phyloP scores from a whole-genome alignment of 2,888 invertebrate genomes.

The Ophonus ardosiacus region DNA sequence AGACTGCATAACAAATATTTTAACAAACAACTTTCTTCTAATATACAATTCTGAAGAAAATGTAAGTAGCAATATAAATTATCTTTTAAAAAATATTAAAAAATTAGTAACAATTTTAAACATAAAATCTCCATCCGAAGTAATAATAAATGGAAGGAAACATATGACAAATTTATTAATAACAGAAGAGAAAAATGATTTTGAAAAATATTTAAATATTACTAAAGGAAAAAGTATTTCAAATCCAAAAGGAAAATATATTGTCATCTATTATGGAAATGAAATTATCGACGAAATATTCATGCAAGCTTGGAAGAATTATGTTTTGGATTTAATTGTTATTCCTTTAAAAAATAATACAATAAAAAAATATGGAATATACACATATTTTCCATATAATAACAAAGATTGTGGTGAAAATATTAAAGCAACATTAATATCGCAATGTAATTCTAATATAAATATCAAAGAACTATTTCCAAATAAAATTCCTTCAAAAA shows the following conservation, averaged over 20 bases:
- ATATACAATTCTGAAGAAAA: constrained; percentile 4
- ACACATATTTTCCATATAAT: constrained; percentile 35
- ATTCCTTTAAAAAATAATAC: not conserved
- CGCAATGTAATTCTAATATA: not conserved
- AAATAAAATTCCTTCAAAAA: constrained; percentile 32
- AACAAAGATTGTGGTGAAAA: constrained; percentile 21
- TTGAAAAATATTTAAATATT: constrained; percentile 4
- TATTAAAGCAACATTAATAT: not conserved
- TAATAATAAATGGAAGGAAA: not conserved
- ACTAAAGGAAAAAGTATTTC: constrained; percentile 5
- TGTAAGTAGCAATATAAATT: not conserved
- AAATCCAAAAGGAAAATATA: constrained; percentile 22
- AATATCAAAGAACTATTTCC: constrained; percentile 11
- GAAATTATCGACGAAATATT: constrained; percentile 22
- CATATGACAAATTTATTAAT: not conserved
- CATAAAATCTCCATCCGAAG: not conserved
- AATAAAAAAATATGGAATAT: not conserved
- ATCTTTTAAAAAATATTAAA: not conserved
- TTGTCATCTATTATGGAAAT: constrained; percentile 13
- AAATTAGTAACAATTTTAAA: not conserved
- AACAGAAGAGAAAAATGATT: constrained; percentile 19
- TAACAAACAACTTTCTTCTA: constrained; percentile 1
- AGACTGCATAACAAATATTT: not conserved
- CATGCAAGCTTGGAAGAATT: constrained; percentile 11
- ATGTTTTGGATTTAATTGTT: constrained; percentile 30